phyloP scores from a whole-genome alignment of 2,797 vertebrate species.

The Thamnophis elegans region DNA sequence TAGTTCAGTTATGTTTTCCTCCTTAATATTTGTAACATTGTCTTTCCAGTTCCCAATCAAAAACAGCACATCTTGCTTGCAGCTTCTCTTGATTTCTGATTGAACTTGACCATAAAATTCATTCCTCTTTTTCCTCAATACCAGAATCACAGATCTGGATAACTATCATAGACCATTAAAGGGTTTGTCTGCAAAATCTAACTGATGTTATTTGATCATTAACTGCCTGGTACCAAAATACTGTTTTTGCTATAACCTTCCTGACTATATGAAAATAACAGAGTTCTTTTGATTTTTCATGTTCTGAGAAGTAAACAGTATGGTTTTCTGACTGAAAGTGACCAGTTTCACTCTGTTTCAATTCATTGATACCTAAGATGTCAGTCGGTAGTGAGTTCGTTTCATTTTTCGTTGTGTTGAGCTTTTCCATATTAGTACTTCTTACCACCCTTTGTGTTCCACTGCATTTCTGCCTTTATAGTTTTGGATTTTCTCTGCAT shows the following conservation, averaged over 20 bases:
- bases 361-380: neutral
- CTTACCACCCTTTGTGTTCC: neutral
- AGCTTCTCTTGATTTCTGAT: neutral
- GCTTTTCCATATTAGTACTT: neutral
- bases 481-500: neutral
- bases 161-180: neutral
- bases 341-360: neutral
- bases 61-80: neutral
- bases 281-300: neutral
- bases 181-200: neutral
- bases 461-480: neutral
- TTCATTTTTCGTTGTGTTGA: neutral
- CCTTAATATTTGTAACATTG: neutral
- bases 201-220: neutral
- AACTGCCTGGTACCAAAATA: neutral
- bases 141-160: neutral
- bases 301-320: neutral
- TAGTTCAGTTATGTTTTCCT: neutral
- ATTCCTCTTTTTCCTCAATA: neutral
- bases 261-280: neutral
- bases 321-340: neutral
- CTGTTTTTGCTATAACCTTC: neutral
- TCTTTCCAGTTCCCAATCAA: neutral
- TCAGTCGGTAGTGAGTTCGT: neutral
- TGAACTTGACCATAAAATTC: neutral